Conservation (phyloP, 2,888 invertebrate species). For the Anthrax anthrax region DNA sequence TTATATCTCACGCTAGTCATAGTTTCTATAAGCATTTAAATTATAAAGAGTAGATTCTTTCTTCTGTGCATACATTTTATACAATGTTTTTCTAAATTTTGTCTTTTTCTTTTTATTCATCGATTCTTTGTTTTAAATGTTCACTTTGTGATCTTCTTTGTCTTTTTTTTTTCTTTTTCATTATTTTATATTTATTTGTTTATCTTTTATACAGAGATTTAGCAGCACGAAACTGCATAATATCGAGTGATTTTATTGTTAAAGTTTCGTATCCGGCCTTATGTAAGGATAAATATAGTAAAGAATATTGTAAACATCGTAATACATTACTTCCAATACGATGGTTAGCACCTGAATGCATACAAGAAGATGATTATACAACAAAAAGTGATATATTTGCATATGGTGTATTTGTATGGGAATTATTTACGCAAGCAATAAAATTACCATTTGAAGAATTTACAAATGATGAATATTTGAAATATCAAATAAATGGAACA, state of each 20-base stretch:
- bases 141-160: too few relatives aligned
- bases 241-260: conserved; percentile 61
- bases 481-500: conserved; percentile 33
- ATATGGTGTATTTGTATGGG: conserved; percentile 80
- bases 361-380: conserved; percentile 79
- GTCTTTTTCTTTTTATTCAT: too few relatives aligned
- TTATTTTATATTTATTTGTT: background rate
- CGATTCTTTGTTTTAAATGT: too few relatives aligned
- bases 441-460: conserved; percentile 50
- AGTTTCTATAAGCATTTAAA: too few relatives aligned
- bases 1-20: too few relatives aligned
- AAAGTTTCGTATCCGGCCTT: conserved; percentile 72
- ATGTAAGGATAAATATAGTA: conserved; percentile 71
- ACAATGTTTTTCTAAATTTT: too few relatives aligned
- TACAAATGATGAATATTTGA: conserved; percentile 29
- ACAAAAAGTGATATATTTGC: conserved; percentile 89
- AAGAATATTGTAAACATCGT: conserved; percentile 76
- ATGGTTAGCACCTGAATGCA: conserved; percentile 83
- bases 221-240: conserved; percentile 80
- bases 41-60: too few relatives aligned
- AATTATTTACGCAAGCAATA: conserved; percentile 67
- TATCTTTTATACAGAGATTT: conserved; percentile 55
- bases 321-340: conserved; percentile 76
- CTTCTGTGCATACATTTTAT: too few relatives aligned
- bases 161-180: background rate